These are phyloP conservation scores for Aphidius ervi DNA, from an alignment of 1,140 invertebrate species.

Conservation along the genomic window DNA sequence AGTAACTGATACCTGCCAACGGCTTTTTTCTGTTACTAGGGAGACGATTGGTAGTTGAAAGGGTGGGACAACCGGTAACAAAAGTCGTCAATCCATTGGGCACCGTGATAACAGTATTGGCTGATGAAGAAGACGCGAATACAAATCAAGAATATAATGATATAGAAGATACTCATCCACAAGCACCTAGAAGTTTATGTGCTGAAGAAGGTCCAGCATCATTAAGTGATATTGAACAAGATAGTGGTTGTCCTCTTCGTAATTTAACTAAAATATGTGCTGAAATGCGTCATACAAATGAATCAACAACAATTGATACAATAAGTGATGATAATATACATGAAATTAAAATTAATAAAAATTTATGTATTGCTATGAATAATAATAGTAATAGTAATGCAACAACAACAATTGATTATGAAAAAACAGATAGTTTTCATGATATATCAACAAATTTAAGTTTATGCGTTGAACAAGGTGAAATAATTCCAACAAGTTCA, in stretches of 20 bases:
- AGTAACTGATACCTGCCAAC: conserved; percentile 64
- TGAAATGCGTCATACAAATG: conserved; percentile 46
- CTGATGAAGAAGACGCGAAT: conserved; percentile 47
- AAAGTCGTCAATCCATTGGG: conserved; percentile 70
- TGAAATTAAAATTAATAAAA: conserved; percentile 41
- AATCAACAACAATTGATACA: conserved; percentile 45
- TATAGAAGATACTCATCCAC: conserved; percentile 46
- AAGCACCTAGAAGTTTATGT: conserved; percentile 49
- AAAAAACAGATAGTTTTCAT: conserved; percentile 39
- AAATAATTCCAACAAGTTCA: conserved; percentile 43
- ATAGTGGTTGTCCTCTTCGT: conserved; percentile 36
- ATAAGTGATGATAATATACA: conserved; percentile 44
- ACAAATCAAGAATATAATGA: conserved; percentile 49
- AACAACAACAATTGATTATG: conserved; percentile 38
- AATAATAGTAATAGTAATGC: conserved; percentile 11
- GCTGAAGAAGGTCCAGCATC: conserved; percentile 54
- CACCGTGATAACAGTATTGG: conserved; percentile 61
- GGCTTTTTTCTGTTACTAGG: conserved; percentile 70
- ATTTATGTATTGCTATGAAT: conserved; percentile 40
- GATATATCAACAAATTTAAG: conserved; percentile 45
- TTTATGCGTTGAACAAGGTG: conserved; percentile 45
- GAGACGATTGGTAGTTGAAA: conserved; percentile 59
- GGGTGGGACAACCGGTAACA: conserved; percentile 56
- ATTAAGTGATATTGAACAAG: conserved; percentile 40
- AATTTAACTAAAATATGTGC: conserved; percentile 49